A percentile compares a stretch with the other conserved stretches of the same genome.
Evolutionary conservation across 1,140 invertebrate species (phyloP).

Genomic region (Sitophilus oryzae): DNA sequence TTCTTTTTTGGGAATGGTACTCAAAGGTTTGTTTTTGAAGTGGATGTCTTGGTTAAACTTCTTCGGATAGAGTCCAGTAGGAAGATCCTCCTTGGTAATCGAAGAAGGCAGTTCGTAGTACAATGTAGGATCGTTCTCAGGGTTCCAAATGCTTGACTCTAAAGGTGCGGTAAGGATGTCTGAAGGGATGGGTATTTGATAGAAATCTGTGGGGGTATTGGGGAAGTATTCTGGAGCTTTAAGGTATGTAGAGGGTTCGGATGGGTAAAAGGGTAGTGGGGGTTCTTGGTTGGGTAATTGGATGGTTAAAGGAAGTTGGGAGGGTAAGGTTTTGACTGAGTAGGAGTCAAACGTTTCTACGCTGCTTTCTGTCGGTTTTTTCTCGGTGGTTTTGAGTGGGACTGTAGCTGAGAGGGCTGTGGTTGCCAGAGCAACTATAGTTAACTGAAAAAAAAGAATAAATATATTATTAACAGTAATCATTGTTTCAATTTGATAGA

Average conservation of each 20-base stretch:
- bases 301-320: slow-evolving; percentile 27
- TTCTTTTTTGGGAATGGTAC: slow-evolving; percentile 35
- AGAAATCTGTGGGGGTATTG: slow-evolving; percentile 25
- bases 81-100: slow-evolving; percentile 27
- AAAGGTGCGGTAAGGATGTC: slow-evolving; percentile 36
- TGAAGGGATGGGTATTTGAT: slow-evolving; percentile 36
- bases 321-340: slow-evolving; percentile 15
- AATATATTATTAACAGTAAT: not conserved
- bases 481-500: too few relatives aligned
- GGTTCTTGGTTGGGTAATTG: slow-evolving; percentile 33
- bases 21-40: slow-evolving; percentile 36
- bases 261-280: slow-evolving; percentile 30
- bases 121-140: slow-evolving; percentile 40
- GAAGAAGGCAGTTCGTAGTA: slow-evolving; percentile 36
- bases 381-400: not conserved
- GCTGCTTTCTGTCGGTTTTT: slow-evolving; percentile 3
- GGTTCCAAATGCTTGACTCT: slow-evolving; percentile 38
- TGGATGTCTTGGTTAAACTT: slow-evolving; percentile 41
- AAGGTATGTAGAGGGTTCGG: slow-evolving; percentile 29
- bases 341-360: slow-evolving; percentile 22
- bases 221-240: slow-evolving; percentile 28
- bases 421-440: slow-evolving; percentile 18
- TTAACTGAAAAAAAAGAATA: slow-evolving; percentile 24
- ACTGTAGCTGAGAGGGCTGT: slow-evolving; percentile 8
- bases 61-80: slow-evolving; percentile 39